Conservation (phyloP, 2,888 invertebrate genomes). For the Aelia acuminata region DNA sequence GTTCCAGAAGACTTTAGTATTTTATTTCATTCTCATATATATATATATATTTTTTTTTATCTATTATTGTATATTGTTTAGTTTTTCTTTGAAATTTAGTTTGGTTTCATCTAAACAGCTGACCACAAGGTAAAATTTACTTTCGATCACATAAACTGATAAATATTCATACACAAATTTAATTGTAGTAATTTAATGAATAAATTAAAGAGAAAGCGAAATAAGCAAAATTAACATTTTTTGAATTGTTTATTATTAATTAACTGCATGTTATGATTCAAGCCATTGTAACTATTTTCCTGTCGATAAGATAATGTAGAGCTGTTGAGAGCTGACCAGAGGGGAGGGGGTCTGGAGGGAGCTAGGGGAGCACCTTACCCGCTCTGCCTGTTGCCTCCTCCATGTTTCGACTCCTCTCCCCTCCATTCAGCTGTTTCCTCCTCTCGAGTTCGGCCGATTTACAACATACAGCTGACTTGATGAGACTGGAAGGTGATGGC, state of each 20-base stretch:
- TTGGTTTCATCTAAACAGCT: neutral
- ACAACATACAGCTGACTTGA: constrained; percentile 77
- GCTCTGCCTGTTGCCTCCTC: constrained; percentile 59
- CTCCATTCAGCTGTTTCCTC: constrained; percentile 66
- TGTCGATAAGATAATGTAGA: neutral
- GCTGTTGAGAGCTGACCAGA: constrained; percentile 59
- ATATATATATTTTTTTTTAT: neutral
- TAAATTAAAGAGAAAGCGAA: neutral
- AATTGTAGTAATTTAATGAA: neutral
- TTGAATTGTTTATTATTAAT: neutral
- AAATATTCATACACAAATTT: neutral
- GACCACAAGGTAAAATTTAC: neutral
- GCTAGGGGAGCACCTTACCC: constrained; percentile 62
- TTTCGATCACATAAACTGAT: neutral
- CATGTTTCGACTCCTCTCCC: constrained; percentile 59
- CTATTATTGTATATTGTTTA: neutral
- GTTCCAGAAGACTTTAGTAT: neutral
- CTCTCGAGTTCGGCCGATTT: constrained; percentile 75
- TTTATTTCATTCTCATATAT: neutral
- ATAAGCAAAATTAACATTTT: neutral
- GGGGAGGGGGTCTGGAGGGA: constrained; percentile 56
- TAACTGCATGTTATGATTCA: neutral
- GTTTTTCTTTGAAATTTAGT: neutral
- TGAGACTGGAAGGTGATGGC: constrained; percentile 73
- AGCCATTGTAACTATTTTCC: neutral